Conservation (phyloP, 2,797 vertebrate species). For the Oreortyx pictus region DNA sequence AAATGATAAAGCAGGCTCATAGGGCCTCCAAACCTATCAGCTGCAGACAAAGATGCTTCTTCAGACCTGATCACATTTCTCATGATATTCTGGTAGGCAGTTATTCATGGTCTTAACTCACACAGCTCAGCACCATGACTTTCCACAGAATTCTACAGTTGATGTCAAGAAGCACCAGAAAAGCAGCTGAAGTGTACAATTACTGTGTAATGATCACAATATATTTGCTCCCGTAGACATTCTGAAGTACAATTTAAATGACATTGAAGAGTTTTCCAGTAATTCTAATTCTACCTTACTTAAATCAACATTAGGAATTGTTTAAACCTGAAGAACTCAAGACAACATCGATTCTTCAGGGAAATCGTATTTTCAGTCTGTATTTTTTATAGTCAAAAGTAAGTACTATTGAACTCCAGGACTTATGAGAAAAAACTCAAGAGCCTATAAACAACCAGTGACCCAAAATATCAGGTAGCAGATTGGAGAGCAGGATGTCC, state of each 20-base stretch:
- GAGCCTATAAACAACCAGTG: neutral
- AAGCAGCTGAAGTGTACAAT: neutral
- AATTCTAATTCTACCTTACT: neutral
- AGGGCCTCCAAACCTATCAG: neutral
- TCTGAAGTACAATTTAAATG: constrained; percentile 2
- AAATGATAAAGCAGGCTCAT: neutral
- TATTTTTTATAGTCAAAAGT: neutral
- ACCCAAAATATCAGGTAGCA: neutral
- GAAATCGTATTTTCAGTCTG: neutral
- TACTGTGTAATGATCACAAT: neutral
- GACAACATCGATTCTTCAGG: neutral
- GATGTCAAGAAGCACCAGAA: neutral
- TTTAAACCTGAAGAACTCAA: neutral
- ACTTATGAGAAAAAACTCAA: neutral
- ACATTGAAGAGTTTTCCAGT: neutral
- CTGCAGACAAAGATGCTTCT: neutral
- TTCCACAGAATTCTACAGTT: neutral
- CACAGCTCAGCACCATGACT: neutral
- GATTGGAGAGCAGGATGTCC: neutral
- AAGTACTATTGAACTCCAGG: neutral
- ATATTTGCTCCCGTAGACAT: neutral
- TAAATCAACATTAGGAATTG: neutral
- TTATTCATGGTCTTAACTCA: neutral
- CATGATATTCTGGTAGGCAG: neutral
- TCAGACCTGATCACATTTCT: neutral